Percentiles rank a stretch among this genome's conserved stretches.
Evolutionary conservation across 2,888 invertebrate genomes (phyloP).

Genomic region (Marasmarcha lunaedactyla): DNA sequence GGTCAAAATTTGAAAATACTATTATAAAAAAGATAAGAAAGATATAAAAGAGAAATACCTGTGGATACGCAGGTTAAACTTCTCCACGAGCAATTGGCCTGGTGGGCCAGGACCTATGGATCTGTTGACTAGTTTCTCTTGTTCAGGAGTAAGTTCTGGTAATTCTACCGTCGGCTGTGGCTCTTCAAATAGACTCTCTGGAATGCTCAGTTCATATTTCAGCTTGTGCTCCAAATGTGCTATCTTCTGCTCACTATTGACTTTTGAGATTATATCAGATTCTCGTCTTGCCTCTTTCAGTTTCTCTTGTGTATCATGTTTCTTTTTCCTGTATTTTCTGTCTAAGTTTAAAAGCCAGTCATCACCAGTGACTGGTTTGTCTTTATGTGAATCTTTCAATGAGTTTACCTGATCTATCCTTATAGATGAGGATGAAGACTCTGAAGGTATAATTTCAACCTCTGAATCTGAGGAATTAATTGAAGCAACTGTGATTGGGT

Average conservation of each 20-base stretch:
- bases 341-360: slow-evolving; percentile 68
- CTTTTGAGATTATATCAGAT: slow-evolving; percentile 54
- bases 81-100: slow-evolving; percentile 74
- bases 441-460: slow-evolving; percentile 48
- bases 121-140: slow-evolving; percentile 68
- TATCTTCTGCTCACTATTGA: slow-evolving; percentile 54
- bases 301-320: slow-evolving; percentile 44
- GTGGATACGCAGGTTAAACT: slow-evolving; percentile 60
- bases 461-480: slow-evolving; percentile 60
- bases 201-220: slow-evolving; percentile 60
- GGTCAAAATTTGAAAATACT: too few species aligned
- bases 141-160: slow-evolving; percentile 76
- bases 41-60: too few species aligned
- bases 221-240: slow-evolving; percentile 50
- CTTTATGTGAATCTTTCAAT: slow-evolving; percentile 66
- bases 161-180: slow-evolving; percentile 50
- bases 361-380: slow-evolving; percentile 51
- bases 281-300: slow-evolving; percentile 56
- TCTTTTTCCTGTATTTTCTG: slow-evolving; percentile 52
- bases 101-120: slow-evolving; percentile 72
- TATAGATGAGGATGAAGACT: slow-evolving; percentile 44
- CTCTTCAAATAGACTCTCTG: slow-evolving; percentile 56
- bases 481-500: slow-evolving; percentile 53
- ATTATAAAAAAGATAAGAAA: too few species aligned
- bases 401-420: slow-evolving; percentile 64